phyloP scores from a whole-genome alignment of 2,113 vertebrate genomes.

The Microcebus ravelobensis region DNA sequence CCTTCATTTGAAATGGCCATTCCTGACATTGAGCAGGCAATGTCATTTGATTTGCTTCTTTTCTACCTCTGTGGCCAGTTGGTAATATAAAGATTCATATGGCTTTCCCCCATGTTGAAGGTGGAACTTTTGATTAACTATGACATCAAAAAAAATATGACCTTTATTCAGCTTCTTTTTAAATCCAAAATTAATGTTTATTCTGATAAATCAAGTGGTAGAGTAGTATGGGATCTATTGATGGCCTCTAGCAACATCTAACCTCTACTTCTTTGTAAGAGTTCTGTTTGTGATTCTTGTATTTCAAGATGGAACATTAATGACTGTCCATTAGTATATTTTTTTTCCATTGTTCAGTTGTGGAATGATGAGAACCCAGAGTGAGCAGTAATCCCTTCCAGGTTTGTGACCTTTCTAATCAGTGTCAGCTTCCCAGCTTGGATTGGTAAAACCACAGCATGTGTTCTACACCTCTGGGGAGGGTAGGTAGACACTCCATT shows the following conservation, averaged over 20 bases:
- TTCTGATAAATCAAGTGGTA: constrained; percentile 61
- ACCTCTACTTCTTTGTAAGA: constrained; percentile 12
- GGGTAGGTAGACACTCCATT: neutral
- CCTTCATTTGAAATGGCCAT: constrained; percentile 50
- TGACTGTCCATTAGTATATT: constrained; percentile 30
- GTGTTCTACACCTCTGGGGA: constrained; percentile 47
- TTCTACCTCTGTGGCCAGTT: constrained; percentile 62
- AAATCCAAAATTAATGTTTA: constrained; percentile 45
- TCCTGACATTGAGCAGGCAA: constrained; percentile 66
- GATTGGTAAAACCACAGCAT: constrained; percentile 55
- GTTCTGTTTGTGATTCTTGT: constrained; percentile 68
- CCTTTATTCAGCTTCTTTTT: constrained; percentile 55
- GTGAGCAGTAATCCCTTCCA: constrained; percentile 54
- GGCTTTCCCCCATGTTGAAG: constrained; percentile 61
- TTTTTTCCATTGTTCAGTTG: constrained; percentile 51
- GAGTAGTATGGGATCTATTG: neutral
- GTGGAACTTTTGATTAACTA: constrained; percentile 64
- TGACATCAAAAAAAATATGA: constrained; percentile 34
- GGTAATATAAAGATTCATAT: constrained; percentile 64
- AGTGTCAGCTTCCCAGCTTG: constrained; percentile 51
- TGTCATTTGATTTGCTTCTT: constrained; percentile 66
- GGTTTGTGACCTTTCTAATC: constrained; percentile 64
- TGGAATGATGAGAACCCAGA: constrained; percentile 53
- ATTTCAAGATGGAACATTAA: constrained; percentile 56
- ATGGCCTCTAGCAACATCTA: constrained; percentile 46